A percentile compares a stretch with the other conserved stretches of the same genome.
Evolutionary conservation across 2,113 vertebrate species (phyloP).

Genomic region (sheep (Ovis aries)): ARS-UI_Ramb_v3.0 NC_056055.1:134465001-134465500

Average conservation of each 20-base stretch:
- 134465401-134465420: background rate
- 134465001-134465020: constrained; percentile 42
- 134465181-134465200: constrained; percentile 10
- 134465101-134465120: constrained; percentile 53
- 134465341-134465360: background rate
- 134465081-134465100: constrained; percentile 36
- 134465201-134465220: background rate
- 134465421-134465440: background rate
- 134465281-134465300: constrained; percentile 4
- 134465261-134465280: constrained; percentile 25
- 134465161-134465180: constrained; percentile 30
- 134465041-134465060: constrained; percentile 65
- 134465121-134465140: constrained; percentile 7
- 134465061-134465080: constrained; percentile 22
- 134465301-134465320: background rate
- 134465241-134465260: constrained; percentile 29
- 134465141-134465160: constrained; percentile 37
- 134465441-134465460: background rate
- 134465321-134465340: background rate
- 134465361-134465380: background rate
- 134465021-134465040: constrained; percentile 56
- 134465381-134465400: background rate
- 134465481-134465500: background rate
- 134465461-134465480: background rate
- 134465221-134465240: background rate